Conservation (phyloP, 2,797 vertebrate genomes). For the Diglossa cyanea region DNA sequence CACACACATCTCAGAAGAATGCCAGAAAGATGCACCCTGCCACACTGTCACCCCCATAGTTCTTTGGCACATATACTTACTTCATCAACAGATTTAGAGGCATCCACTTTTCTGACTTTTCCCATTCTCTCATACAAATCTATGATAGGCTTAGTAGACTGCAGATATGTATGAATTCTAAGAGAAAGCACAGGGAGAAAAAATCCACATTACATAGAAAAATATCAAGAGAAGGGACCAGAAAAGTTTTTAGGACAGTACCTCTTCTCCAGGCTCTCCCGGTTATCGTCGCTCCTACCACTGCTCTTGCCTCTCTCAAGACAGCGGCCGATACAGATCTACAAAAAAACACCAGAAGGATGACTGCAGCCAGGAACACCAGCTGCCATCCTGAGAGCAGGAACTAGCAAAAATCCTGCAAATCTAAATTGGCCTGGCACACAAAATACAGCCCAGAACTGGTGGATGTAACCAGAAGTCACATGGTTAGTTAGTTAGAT, state of each 20-base stretch:
- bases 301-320: constrained; percentile 95
- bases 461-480: constrained; percentile 24
- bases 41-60: background rate
- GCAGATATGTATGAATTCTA: constrained; percentile 94
- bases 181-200: background rate
- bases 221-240: background rate
- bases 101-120: constrained; percentile 91
- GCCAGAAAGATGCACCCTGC: background rate
- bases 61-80: constrained; percentile 71
- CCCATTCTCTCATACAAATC: constrained; percentile 87
- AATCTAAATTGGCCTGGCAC: background rate
- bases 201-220: background rate
- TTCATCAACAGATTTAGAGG: constrained; percentile 88
- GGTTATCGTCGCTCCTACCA: constrained; percentile 94
- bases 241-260: constrained; percentile 49
- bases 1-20: background rate
- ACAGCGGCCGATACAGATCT: constrained; percentile 92
- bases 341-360: background rate
- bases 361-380: background rate
- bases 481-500: background rate
- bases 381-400: background rate
- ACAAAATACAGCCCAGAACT: constrained; percentile 11
- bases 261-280: constrained; percentile 95
- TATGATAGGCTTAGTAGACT: constrained; percentile 94
- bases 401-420: background rate